Base-by-base conservation (phyloP, 2,888 invertebrate genomes). In the Pristionchus fissidentatus region DNA sequence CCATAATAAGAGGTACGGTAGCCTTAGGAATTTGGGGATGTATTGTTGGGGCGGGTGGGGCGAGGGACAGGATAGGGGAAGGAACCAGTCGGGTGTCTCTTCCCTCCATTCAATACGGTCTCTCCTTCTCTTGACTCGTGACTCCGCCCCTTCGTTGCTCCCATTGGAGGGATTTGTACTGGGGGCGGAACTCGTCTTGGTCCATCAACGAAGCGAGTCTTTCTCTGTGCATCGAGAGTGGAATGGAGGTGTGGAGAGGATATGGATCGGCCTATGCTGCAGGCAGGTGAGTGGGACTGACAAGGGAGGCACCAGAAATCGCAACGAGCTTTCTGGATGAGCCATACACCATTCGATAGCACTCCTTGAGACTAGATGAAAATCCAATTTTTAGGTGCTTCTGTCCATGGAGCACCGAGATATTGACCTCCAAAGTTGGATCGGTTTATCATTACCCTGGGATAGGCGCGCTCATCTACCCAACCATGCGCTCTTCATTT, bases 171-270 rank as follows among this genome's bases (percentile, higher is more conserved):
- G 7, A n/a, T 46, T 32, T 60, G 29, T 19, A 8, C 22, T 49
- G 46, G 35, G 81, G 81, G 81, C 60, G 81, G 81, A 38, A n/a
- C 62, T 49, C 81, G 81, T 81, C 46, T 10, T 60, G 81, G n/a
- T 81, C 66, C n/a, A 38, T 43, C 81, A 60, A 46, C 60, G 81
- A 57, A 62, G 81, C 81, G 81, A 81, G 79, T 79, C 79, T 38
- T 32, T 3, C 75, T 75, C 29, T 29, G 19, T 41, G 75, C 43
- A 49, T 75, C 19, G 29, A 60, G 29, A 32, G 5, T 13, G 13
- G 55, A 2, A 79, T 79, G 79, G 79, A 79, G 52, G 79, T 79
- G 26, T 79, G 79, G 79, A 79, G 79, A 79, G 79, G 57, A 26
- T 79, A 79, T 29, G 79, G 79, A 57, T 5, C 55, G 3, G 38